Evolutionary conservation across 2,113 vertebrate genomes (phyloP).

Genomic region (Nibea albiflora): DNA sequence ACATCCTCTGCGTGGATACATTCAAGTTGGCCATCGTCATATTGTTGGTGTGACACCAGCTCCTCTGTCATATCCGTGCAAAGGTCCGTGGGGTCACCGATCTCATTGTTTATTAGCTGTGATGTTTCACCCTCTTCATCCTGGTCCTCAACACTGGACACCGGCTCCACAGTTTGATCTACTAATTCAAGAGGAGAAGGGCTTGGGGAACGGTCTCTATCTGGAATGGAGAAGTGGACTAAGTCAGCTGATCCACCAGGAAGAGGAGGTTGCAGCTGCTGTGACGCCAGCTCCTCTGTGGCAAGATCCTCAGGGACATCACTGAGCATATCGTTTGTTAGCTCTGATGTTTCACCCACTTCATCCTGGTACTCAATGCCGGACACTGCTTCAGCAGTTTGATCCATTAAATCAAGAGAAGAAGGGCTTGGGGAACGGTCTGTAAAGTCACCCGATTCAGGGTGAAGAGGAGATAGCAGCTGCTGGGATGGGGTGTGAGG

Average conservation of each 20-base stretch:
- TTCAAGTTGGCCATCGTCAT: slow-evolving; percentile 1
- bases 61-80: slow-evolving; percentile 3
- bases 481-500: background rate
- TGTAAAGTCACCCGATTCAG: background rate
- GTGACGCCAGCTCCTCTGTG: background rate
- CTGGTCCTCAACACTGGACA: background rate
- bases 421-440: background rate
- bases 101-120: slow-evolving; percentile 6
- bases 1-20: slow-evolving; percentile 27
- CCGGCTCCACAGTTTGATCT: slow-evolving; percentile 1
- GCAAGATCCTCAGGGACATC: too few relatives aligned
- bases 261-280: slow-evolving; percentile 22
- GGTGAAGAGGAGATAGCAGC: slow-evolving; percentile 13
- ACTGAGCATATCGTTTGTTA: too few relatives aligned
- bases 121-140: slow-evolving; percentile 20
- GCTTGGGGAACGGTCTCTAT: background rate
- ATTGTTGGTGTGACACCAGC: slow-evolving; percentile 5
- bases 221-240: background rate
- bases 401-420: slow-evolving; percentile 10
- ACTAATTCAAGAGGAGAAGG: slow-evolving; percentile 13
- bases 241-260: background rate
- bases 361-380: slow-evolving; percentile 15
- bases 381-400: background rate
- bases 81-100: background rate
- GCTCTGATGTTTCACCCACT: background rate